phyloP scores from a whole-genome alignment of 2,888 invertebrate genomes.

The Hetaerina titia region DNA sequence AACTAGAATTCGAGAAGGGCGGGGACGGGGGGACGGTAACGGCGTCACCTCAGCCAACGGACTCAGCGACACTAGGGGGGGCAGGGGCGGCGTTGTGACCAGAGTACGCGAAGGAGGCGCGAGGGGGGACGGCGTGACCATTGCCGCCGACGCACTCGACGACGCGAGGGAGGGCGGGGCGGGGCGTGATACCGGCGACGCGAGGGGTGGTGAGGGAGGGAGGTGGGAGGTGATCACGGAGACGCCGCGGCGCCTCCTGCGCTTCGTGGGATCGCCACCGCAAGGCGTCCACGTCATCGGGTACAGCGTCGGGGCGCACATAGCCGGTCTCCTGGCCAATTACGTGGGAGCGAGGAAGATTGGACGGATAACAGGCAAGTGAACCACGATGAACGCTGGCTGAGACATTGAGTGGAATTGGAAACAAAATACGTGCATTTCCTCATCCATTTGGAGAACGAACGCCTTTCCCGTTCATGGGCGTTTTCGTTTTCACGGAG shows the following conservation, averaged over 20 bases:
- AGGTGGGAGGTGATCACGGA: not conserved
- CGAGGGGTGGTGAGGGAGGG: not conserved
- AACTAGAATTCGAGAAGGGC: no score
- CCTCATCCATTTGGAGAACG: not conserved
- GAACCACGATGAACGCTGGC: not conserved
- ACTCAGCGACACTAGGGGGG: not conserved
- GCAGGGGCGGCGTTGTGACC: no score
- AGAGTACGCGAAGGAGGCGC: not conserved
- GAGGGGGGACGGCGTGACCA: not conserved
- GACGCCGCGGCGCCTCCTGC: not conserved
- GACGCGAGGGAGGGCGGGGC: not conserved
- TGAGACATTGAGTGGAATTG: not conserved
- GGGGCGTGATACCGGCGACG: not conserved
- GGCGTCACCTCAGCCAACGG: not conserved
- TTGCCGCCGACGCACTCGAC: not conserved
- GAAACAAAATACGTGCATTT: not conserved
- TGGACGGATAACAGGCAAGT: constrained; percentile 88
- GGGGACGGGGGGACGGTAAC: not conserved
- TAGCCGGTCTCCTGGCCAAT: constrained; percentile 90
- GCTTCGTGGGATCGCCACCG: constrained; percentile 81
- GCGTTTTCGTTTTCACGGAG: no score
- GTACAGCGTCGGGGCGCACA: constrained; percentile 93
- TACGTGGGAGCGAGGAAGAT: constrained; percentile 86
- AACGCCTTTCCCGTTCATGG: no score
- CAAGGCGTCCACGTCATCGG: constrained; percentile 90